Percentiles rank a stretch among this genome's conserved stretches.
Conservation (phyloP, 2,888 invertebrate genomes). For the Agapostemon virescens region DNA sequence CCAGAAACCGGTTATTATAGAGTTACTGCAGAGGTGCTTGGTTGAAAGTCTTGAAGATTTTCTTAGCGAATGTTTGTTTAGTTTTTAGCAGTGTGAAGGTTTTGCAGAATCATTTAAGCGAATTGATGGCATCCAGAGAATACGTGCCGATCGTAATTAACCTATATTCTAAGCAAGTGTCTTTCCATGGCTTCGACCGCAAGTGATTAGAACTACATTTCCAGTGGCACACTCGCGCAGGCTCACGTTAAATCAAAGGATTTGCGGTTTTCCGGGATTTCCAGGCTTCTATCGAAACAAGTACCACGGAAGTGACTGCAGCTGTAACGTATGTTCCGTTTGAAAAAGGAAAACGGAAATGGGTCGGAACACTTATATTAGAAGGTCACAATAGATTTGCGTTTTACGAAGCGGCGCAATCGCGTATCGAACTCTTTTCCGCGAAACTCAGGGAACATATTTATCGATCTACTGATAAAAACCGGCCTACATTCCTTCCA, state of each 20-base stretch:
- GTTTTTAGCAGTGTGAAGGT: not conserved
- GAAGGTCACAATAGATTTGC: conserved; percentile 41
- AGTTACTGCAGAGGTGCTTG: not conserved
- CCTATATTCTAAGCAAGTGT: conserved; percentile 5
- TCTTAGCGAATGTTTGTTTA: not conserved
- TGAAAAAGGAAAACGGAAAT: conserved; percentile 28
- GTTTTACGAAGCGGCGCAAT: conserved; percentile 2
- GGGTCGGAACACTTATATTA: conserved; percentile 41
- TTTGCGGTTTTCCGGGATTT: conserved; percentile 47
- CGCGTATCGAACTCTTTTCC: conserved; percentile 23
- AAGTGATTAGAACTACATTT: conserved; percentile 51
- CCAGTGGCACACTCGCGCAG: conserved; percentile 27
- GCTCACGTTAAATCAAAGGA: conserved; percentile 46
- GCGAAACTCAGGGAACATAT: conserved; percentile 10
- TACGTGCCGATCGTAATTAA: conserved; percentile 32
- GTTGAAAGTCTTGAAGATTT: not conserved
- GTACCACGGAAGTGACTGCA: conserved; percentile 21
- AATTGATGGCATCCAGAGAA: not conserved
- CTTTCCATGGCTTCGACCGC: conserved; percentile 26
- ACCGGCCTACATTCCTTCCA: not conserved
- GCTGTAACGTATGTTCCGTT: not conserved
- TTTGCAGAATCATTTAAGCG: not conserved
- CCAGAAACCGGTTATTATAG: not conserved
- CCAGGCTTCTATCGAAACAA: conserved; percentile 5
- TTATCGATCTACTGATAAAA: conserved; percentile 16